phyloP scores from a whole-genome alignment of 2,888 invertebrate species.

The Nymphalis c-album region DNA sequence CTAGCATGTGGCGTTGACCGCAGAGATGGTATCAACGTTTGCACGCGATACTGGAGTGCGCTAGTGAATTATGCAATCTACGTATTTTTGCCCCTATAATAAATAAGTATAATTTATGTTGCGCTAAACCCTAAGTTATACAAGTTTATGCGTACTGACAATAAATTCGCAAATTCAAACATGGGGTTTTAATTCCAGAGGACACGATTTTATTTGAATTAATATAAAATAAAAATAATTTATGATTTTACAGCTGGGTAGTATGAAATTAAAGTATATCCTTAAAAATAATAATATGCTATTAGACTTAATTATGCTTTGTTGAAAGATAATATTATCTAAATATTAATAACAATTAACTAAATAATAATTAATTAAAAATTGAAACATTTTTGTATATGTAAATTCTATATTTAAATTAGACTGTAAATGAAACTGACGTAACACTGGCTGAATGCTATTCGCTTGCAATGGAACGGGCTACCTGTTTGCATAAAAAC shows the following conservation, averaged over 20 bases:
- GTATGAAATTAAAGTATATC: too few species aligned
- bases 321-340: too few species aligned
- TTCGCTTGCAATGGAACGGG: slow-evolving; percentile 20
- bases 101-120: slow-evolving; percentile 51
- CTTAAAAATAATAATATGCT: too few species aligned
- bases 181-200: too few species aligned
- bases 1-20: slow-evolving; percentile 41
- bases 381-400: too few species aligned
- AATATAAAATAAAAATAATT: too few species aligned
- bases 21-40: slow-evolving; percentile 50
- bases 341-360: too few species aligned
- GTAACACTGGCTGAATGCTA: slow-evolving; percentile 22
- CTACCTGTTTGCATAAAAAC: slow-evolving; percentile 34
- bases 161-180: background rate
- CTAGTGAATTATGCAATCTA: slow-evolving; percentile 49
- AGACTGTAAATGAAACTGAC: background rate
- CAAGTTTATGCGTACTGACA: slow-evolving; percentile 20
- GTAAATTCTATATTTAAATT: background rate
- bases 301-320: too few species aligned
- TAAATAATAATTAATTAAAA: too few species aligned
- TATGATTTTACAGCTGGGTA: too few species aligned
- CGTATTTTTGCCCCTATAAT: slow-evolving; percentile 50
- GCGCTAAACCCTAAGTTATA: slow-evolving; percentile 41
- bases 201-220: too few species aligned
- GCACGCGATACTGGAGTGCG: slow-evolving; percentile 45